These are phyloP conservation scores for Zaprionus capensis DNA, from an alignment of 1,140 invertebrate species.

Conservation along the genomic window DNA sequence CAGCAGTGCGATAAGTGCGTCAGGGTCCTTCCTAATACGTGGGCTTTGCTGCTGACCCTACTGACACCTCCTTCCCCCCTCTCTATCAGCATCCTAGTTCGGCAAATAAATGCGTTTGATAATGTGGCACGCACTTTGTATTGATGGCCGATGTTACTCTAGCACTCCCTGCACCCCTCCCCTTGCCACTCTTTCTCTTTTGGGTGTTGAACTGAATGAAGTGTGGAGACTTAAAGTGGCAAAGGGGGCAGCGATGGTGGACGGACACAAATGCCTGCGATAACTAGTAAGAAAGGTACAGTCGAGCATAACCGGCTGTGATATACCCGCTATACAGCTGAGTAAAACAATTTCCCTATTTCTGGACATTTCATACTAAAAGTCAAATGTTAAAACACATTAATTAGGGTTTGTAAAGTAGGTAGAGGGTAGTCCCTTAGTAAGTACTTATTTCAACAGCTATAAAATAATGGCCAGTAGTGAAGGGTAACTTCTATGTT, in stretches of 20 bases:
- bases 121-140: slow-evolving; percentile 68
- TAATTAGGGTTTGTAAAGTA: too few species aligned
- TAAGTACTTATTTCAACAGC: too few species aligned
- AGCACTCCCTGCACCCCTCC: background rate
- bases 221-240: slow-evolving; percentile 17
- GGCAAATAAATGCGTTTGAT: slow-evolving; percentile 76
- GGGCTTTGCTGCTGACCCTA: slow-evolving; percentile 25
- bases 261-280: too few species aligned
- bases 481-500: too few species aligned
- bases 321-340: too few species aligned
- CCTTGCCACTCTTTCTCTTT: background rate
- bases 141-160: slow-evolving; percentile 47
- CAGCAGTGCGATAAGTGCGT: slow-evolving; percentile 58
- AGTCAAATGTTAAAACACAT: too few species aligned
- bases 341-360: too few species aligned
- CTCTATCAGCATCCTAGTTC: slow-evolving; percentile 50
- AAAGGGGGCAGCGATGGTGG: too few species aligned
- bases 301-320: background rate
- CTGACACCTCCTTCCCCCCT: slow-evolving; percentile 8
- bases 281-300: too few species aligned
- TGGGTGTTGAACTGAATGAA: slow-evolving; percentile 58
- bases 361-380: too few species aligned
- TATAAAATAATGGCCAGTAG: too few species aligned
- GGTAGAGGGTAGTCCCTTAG: too few species aligned
- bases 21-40: slow-evolving; percentile 68